These are phyloP conservation scores for Hoplostethus atlanticus DNA, from an alignment of 2,797 vertebrate species.

Conservation along the genomic window DNA sequence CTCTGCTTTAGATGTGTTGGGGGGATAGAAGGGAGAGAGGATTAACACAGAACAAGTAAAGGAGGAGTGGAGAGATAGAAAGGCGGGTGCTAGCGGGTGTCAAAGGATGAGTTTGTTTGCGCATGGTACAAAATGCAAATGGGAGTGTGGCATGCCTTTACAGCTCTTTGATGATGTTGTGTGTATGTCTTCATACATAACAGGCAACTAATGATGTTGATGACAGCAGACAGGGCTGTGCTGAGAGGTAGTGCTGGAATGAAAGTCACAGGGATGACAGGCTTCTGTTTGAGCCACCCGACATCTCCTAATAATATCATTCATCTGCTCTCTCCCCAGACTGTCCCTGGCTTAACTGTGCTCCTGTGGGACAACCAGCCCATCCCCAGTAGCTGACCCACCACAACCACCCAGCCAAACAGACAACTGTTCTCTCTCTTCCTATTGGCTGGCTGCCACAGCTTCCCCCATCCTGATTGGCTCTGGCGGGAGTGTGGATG, in stretches of 20 bases:
- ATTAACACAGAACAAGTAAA: slow-evolving; percentile 46
- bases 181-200: slow-evolving; percentile 56
- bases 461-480: slow-evolving; percentile 79
- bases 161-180: slow-evolving; percentile 51
- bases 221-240: slow-evolving; percentile 53
- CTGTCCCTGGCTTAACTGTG: slow-evolving; percentile 83
- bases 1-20: slow-evolving; percentile 50
- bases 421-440: slow-evolving; percentile 61
- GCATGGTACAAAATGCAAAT: slow-evolving; percentile 64
- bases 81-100: slow-evolving; percentile 24
- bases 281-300: neutral
- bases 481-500: slow-evolving; percentile 88
- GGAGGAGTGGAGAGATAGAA: slow-evolving; percentile 24
- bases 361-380: slow-evolving; percentile 78
- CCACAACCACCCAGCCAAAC: slow-evolving; percentile 54
- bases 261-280: slow-evolving; percentile 45
- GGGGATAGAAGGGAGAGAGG: slow-evolving; percentile 30
- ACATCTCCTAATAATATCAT: slow-evolving; percentile 57
- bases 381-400: slow-evolving; percentile 78
- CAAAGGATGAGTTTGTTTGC: slow-evolving; percentile 55
- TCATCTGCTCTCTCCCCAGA: slow-evolving; percentile 76
- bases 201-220: slow-evolving; percentile 53
- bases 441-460: slow-evolving; percentile 76
- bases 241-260: slow-evolving; percentile 37
- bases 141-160: slow-evolving; percentile 44